Evolutionary conservation across 1,140 invertebrate genomes (phyloP), one percentile per base, ranked within the genome.

Genomic region (Lucilia sericata): DNA sequence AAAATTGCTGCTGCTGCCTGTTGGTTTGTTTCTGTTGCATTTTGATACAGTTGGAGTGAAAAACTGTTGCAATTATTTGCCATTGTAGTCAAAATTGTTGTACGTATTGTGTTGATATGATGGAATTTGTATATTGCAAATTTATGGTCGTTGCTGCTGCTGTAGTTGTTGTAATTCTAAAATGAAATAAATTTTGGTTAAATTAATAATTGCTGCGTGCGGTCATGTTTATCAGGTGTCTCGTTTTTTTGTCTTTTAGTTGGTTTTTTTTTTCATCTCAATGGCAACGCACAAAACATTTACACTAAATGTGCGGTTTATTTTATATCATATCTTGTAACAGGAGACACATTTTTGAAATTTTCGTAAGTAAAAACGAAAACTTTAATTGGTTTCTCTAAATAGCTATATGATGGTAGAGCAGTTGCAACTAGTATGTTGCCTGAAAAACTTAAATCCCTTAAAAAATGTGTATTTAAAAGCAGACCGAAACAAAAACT

Each of bases 11-110:
- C 76, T 80, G 76, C 76, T 51, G 19, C 4, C n/a, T 30, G 25
- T 30, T 30, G 1, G 25, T 30, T 30, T 30, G 3, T 30, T 30
- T 2, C 1, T 49, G 76, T 25, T 49, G 76, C 75, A 60, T 17
- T 30, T 30, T n/a, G 55, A 17, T 60, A 14, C 65, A 70, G n/a
- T 70, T 70, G 19, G 9, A 21, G 76, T 80, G 42, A 47, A 80
- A 80, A 49, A 80, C 42, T 49, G 42, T 80, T 80, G 76, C 76
- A 80, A 80, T 49, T 80, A 80, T 80, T 80, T 80, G 76, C 76
- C 42, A 47, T 80, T 80, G 76, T 70, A 70, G 10, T 70, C 65
- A n/a, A 70, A 10, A 9, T 25, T 42, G 42, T 60, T 42, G 42
- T 25, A 19, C 21, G 76, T 80, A 19, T 80, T 80, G 36, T 80